A percentile compares a stretch with the other conserved stretches of the same genome.
phyloP scores from a whole-genome alignment of 2,797 vertebrate species.

The Pseudopleuronectes americanus region DNA sequence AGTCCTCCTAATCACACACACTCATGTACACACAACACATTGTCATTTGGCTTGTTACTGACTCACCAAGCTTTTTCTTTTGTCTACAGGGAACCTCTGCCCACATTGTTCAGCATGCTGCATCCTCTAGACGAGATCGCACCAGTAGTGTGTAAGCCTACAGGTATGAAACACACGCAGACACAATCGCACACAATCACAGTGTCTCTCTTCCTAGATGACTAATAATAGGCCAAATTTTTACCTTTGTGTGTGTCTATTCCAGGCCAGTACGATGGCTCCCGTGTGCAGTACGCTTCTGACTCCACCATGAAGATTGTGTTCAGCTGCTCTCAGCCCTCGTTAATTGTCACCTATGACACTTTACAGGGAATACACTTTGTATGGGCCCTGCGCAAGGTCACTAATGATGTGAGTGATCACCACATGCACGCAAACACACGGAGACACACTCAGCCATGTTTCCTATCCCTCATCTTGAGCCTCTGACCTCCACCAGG shows the following conservation, averaged over 20 bases:
- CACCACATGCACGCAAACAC: background rate
- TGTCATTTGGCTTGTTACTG: background rate
- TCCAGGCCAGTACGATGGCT: slow-evolving; percentile 86
- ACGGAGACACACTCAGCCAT: background rate
- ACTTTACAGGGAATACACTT: slow-evolving; percentile 89
- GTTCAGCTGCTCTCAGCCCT: slow-evolving; percentile 89
- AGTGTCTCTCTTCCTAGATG: background rate
- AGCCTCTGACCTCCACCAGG: slow-evolving; percentile 75
- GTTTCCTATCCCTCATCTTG: background rate
- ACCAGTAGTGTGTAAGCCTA: slow-evolving; percentile 90
- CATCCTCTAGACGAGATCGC: slow-evolving; percentile 97
- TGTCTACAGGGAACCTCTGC: slow-evolving; percentile 89
- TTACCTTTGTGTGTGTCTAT: slow-evolving; percentile 9
- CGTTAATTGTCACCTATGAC: slow-evolving; percentile 94
- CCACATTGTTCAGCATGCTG: slow-evolving; percentile 97
- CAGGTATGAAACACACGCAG: slow-evolving; percentile 81
- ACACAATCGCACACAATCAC: no score
- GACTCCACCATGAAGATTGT: slow-evolving; percentile 91
- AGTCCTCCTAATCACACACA: background rate
- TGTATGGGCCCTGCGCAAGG: slow-evolving; percentile 92
- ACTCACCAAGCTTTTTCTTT: slow-evolving; percentile 1
- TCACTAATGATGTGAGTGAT: slow-evolving; percentile 89
- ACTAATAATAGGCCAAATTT: background rate
- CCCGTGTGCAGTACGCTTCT: slow-evolving; percentile 90
- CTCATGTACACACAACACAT: background rate